A percentile compares a stretch with the other conserved stretches of the same genome.
phyloP scores from a whole-genome alignment of 2,888 invertebrate genomes.

The Helobdella robusta region DNA sequence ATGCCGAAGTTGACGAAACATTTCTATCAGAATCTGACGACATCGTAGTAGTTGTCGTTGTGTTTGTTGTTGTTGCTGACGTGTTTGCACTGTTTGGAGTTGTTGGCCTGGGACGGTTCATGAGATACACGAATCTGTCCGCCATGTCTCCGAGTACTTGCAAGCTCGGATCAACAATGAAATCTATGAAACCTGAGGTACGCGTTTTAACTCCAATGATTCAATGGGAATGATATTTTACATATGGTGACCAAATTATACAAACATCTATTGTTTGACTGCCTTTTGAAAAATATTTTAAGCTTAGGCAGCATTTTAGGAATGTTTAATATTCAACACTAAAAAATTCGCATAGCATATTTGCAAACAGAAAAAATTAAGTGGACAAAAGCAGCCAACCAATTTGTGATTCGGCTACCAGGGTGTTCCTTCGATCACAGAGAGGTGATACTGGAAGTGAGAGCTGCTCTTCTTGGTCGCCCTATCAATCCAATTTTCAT shows the following conservation, averaged over 20 bases:
- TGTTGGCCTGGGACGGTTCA: slow-evolving; percentile 15
- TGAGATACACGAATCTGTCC: slow-evolving; percentile 58
- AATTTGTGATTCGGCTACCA: slow-evolving; percentile 87
- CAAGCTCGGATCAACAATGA: slow-evolving; percentile 92
- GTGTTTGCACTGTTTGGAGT: not conserved
- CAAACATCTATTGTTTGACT: too few relatives aligned
- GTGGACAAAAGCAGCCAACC: too few relatives aligned
- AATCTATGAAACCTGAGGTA: slow-evolving; percentile 80
- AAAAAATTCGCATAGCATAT: too few relatives aligned
- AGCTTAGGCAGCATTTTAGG: too few relatives aligned
- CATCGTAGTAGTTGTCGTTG: not conserved
- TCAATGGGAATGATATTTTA: too few relatives aligned
- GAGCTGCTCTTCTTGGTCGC: slow-evolving; percentile 77
- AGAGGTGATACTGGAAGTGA: slow-evolving; percentile 85
- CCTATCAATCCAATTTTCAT: too few relatives aligned
- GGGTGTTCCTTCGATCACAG: slow-evolving; percentile 83
- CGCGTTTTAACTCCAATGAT: too few relatives aligned
- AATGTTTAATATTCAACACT: too few relatives aligned
- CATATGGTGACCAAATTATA: too few relatives aligned
- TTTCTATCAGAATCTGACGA: not conserved
- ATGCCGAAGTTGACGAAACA: not conserved
- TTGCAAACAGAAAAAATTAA: too few relatives aligned
- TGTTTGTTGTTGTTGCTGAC: not conserved
- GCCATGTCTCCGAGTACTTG: slow-evolving; percentile 83
- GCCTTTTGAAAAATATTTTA: too few relatives aligned